Base-by-base conservation (phyloP, 2,888 invertebrate species). In the Gari tellinella region DNA sequence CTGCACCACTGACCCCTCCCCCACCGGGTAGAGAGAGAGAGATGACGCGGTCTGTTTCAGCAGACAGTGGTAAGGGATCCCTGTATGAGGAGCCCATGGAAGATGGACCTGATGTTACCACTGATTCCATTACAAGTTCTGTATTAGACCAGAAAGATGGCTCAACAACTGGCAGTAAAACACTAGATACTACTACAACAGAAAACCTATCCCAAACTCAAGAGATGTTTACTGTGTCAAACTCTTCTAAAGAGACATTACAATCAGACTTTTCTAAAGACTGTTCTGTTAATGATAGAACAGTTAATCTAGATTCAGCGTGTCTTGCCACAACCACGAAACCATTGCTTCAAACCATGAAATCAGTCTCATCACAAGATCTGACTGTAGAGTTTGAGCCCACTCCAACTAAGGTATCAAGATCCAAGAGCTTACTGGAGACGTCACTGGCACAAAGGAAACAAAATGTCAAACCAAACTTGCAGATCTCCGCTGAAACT, bases 401-500 rank as follows among this genome's bases (percentile, higher is more conserved):
- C 12, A 76, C 74, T 58, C 78, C 72, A 23, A 64, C 67, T 21
- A 64, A 65, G 41, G 78, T 83, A 0, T 72, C 72, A 2, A 63
- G 88, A 37, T 84, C 85, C 1, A 81, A 85, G 38, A 88, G 88
- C 49, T 65, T 83, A 17, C 62, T 74, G 17, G 74, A 70, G 17
- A 69, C 57, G 38, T 69, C 70, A 53, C 40, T 77, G 17, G 43
- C 60, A 14, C 64, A 56, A n/a, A 79, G 72, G 38, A 77, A 64
- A 25, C 60, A 58, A 21, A 80, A 67, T 60, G 46, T 75, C 41
- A 82, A 85, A 58, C 89, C 89, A 14, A 86, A 88, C 51, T 63
- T 90, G 19, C 85, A 86, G 58, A 86, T 90, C 25, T 86, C 85
- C 2, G 74, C 81, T 37, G 88, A 89, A 41, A 89, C 89, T 8